A percentile compares a stretch with the other conserved stretches of the same genome.
phyloP scores from a whole-genome alignment of 2,113 vertebrate genomes.

The Tringa solitaria region DNA sequence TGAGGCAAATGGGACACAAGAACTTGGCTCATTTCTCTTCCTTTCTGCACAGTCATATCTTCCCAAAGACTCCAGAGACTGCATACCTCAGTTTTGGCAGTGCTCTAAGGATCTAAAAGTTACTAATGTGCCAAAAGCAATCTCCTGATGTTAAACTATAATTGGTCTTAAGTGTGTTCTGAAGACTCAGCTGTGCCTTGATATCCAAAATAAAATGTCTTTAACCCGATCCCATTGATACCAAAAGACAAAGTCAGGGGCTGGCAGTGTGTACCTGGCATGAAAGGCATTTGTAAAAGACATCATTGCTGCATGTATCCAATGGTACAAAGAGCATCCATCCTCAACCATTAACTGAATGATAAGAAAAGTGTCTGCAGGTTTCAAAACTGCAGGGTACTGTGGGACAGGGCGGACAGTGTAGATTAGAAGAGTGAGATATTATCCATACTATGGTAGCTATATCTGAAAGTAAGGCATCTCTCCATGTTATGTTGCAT shows the following conservation, averaged over 20 bases:
- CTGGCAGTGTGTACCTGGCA: neutral
- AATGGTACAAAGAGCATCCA: neutral
- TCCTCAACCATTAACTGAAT: neutral
- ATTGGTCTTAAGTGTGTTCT: constrained; percentile 14
- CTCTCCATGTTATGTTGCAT: neutral
- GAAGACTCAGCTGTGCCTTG: neutral
- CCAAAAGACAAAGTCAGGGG: neutral
- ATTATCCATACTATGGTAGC: neutral
- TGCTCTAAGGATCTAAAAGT: constrained; percentile 44
- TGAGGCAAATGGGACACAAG: constrained; percentile 22
- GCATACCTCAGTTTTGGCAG: constrained; percentile 12
- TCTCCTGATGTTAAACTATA: constrained; percentile 46
- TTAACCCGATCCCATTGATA: neutral
- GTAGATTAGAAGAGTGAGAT: neutral
- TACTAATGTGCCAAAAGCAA: constrained; percentile 32
- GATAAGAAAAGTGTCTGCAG: neutral
- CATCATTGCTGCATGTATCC: neutral
- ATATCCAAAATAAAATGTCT: neutral
- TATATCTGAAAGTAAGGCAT: neutral
- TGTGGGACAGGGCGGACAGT: neutral
- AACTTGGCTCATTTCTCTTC: constrained; percentile 27
- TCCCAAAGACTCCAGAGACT: constrained; percentile 35
- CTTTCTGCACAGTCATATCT: constrained; percentile 42
- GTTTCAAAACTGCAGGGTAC: neutral
- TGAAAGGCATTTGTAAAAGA: neutral